These are phyloP conservation scores for Mystacornis crossleyi DNA, from an alignment of 2,113 vertebrate species.

Conservation along the genomic window DNA sequence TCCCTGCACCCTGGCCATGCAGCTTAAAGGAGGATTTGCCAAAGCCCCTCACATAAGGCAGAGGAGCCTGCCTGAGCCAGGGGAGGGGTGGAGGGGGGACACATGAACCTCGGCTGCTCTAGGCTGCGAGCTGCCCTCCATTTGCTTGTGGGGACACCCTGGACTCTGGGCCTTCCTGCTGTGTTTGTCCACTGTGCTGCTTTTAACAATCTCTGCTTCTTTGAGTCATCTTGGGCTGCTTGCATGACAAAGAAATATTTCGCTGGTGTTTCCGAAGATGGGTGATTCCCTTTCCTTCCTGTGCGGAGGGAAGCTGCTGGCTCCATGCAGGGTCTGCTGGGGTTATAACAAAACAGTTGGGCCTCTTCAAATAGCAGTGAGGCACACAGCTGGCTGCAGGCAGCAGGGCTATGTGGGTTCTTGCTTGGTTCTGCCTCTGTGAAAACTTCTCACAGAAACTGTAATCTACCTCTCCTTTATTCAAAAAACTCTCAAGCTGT, in stretches of 20 bases:
- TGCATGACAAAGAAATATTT: not conserved
- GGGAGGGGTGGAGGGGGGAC: not conserved
- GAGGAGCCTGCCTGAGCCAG: not conserved
- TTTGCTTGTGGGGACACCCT: accelerated
- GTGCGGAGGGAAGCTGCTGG: not conserved
- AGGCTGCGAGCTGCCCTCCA: accelerated
- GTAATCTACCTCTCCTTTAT: not conserved
- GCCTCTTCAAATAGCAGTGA: not conserved
- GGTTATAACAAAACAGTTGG: not conserved
- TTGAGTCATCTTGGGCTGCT: not conserved
- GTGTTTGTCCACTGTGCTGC: not conserved
- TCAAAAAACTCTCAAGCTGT: not conserved
- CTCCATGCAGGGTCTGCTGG: not conserved
- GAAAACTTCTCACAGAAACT: not conserved
- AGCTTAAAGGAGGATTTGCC: not conserved
- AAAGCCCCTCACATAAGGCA: accelerated
- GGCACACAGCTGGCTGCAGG: not conserved
- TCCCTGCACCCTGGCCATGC: not conserved
- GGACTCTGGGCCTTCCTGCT: not conserved
- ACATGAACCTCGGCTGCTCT: accelerated
- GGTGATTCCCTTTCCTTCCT: not conserved
- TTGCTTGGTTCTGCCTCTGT: not conserved
- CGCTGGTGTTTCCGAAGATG: not conserved
- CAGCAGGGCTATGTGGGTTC: not conserved
- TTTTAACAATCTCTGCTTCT: not conserved